These are phyloP conservation scores for Glareola pratincola DNA, from an alignment of 2,113 vertebrate species.

Conservation along the genomic window DNA sequence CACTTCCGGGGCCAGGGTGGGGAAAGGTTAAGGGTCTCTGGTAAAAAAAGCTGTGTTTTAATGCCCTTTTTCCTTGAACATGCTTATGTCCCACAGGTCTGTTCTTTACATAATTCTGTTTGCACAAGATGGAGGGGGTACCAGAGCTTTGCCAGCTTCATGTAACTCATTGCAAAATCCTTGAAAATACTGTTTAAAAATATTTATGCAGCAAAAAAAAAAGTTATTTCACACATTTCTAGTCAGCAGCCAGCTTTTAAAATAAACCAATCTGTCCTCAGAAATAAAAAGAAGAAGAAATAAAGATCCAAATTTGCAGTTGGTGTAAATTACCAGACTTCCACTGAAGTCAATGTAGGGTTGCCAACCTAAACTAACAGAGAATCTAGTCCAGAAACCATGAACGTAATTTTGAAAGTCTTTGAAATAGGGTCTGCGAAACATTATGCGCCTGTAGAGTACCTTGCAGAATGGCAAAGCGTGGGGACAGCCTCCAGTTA, in stretches of 20 bases:
- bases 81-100: not conserved
- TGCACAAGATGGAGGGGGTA: slow-evolving; percentile 23
- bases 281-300: slow-evolving; percentile 58
- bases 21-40: not conserved
- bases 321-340: slow-evolving; percentile 45
- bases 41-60: not conserved
- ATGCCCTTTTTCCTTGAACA: not conserved
- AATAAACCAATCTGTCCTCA: slow-evolving; percentile 56
- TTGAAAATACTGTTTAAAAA: slow-evolving; percentile 59
- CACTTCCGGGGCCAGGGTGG: not conserved
- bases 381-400: not conserved
- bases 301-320: slow-evolving; percentile 30
- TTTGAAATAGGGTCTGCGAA: not conserved
- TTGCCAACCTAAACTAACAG: slow-evolving; percentile 54
- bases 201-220: slow-evolving; percentile 52
- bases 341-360: not conserved
- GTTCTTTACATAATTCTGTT: slow-evolving; percentile 50
- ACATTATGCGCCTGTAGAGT: not conserved
- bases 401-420: not conserved
- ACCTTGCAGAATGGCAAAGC: not conserved
- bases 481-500: not conserved
- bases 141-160: slow-evolving; percentile 15
- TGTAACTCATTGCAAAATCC: slow-evolving; percentile 50
- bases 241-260: slow-evolving; percentile 54
- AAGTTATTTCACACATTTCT: slow-evolving; percentile 53